Conservation (phyloP, 2,888 invertebrate genomes). For the Pristionchus mayeri region DNA sequence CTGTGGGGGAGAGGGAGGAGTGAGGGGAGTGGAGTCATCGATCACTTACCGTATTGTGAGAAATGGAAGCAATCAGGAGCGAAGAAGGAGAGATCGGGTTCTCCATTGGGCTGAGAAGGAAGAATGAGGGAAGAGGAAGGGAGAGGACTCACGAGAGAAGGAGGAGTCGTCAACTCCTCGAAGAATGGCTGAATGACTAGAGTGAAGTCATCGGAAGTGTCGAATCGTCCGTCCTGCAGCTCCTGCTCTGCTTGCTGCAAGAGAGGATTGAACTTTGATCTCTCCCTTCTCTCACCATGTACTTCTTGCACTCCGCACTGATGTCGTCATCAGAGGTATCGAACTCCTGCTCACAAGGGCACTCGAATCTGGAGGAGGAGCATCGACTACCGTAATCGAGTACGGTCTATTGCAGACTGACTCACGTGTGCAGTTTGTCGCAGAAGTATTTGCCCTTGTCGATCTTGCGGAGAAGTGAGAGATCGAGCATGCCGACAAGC, state of each 20-base stretch:
- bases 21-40: neutral
- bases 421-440: slow-evolving; percentile 63
- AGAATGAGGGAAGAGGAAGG: slow-evolving; percentile 67
- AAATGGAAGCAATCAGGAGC: slow-evolving; percentile 71
- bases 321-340: slow-evolving; percentile 63
- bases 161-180: slow-evolving; percentile 62
- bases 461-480: slow-evolving; percentile 66
- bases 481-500: slow-evolving; percentile 70
- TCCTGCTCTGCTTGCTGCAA: slow-evolving; percentile 4
- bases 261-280: neutral
- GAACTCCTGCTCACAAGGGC: slow-evolving; percentile 64
- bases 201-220: slow-evolving; percentile 66
- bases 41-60: slow-evolving; percentile 50
- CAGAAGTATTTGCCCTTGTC: slow-evolving; percentile 67
- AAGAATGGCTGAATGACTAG: slow-evolving; percentile 71
- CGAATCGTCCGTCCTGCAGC: slow-evolving; percentile 54
- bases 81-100: slow-evolving; percentile 65
- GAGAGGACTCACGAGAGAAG: slow-evolving; percentile 45
- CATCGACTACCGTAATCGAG: neutral
- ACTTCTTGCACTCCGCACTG: slow-evolving; percentile 58
- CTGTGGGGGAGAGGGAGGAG: slow-evolving; percentile 52
- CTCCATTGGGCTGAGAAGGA: slow-evolving; percentile 65
- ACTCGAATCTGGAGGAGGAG: slow-evolving; percentile 59
- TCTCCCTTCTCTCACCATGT: slow-evolving; percentile 57
- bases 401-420: neutral